Conservation (phyloP, 2,888 invertebrate species). For the Aleiodes testaceus region DNA sequence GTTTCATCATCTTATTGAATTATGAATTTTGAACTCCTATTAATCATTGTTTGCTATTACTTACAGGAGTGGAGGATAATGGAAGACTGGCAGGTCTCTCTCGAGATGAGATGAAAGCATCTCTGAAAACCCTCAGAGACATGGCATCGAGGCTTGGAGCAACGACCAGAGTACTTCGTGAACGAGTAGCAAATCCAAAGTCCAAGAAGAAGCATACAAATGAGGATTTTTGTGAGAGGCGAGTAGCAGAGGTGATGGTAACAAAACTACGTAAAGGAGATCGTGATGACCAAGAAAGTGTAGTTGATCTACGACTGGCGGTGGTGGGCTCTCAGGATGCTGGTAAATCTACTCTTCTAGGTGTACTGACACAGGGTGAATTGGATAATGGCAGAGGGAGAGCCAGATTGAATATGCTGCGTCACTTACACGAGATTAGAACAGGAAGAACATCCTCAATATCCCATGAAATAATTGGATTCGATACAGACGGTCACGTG, state of each 20-base stretch:
- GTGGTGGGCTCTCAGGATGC: slow-evolving; percentile 97
- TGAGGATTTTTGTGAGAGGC: slow-evolving; percentile 72
- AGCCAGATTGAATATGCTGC: slow-evolving; percentile 95
- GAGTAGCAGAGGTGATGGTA: slow-evolving; percentile 90
- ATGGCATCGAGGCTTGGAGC: slow-evolving; percentile 94
- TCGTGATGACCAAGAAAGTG: slow-evolving; percentile 85
- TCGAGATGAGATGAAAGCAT: slow-evolving; percentile 88
- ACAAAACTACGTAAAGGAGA: slow-evolving; percentile 80
- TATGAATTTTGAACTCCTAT: too few relatives aligned
- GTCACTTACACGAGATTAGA: slow-evolving; percentile 95
- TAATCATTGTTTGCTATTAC: background rate
- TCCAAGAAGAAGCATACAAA: slow-evolving; percentile 57
- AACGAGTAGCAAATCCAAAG: slow-evolving; percentile 75
- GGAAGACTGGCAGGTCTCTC: slow-evolving; percentile 90
- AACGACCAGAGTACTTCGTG: slow-evolving; percentile 82
- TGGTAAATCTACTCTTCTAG: slow-evolving; percentile 95
- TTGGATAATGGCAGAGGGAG: slow-evolving; percentile 96
- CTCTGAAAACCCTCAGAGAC: slow-evolving; percentile 86
- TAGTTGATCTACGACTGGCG: slow-evolving; percentile 90
- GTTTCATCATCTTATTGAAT: background rate
- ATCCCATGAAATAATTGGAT: slow-evolving; percentile 97
- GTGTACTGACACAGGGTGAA: slow-evolving; percentile 94
- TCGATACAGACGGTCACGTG: slow-evolving; percentile 88
- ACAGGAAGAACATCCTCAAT: slow-evolving; percentile 95
- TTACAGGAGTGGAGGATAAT: slow-evolving; percentile 86